phyloP scores from a whole-genome alignment of 2,797 vertebrate genomes.

The Choloepus didactylus region DNA sequence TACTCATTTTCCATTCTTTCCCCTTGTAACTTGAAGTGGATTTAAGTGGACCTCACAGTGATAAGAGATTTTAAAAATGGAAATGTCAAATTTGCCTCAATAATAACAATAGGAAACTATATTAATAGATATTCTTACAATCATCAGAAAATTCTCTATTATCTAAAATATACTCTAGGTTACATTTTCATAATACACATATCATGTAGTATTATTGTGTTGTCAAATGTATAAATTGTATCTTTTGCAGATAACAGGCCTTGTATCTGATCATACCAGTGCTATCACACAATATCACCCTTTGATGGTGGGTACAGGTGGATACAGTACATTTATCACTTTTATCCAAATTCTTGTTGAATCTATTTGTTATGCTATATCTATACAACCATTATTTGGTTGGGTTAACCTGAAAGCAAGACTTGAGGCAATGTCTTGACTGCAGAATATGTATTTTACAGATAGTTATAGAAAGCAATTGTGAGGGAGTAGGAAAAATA shows the following conservation, averaged over 20 bases:
- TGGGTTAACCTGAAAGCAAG: neutral
- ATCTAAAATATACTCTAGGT: neutral
- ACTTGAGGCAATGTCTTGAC: neutral
- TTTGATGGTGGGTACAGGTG: neutral
- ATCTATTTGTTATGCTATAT: neutral
- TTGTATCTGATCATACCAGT: neutral
- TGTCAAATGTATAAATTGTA: neutral
- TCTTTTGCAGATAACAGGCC: neutral
- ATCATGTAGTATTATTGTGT: neutral
- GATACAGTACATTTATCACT: neutral
- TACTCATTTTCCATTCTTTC: neutral
- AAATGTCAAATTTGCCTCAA: constrained; percentile 4
- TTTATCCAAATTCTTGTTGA: neutral
- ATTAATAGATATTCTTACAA: neutral
- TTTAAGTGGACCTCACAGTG: neutral
- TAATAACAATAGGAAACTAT: neutral
- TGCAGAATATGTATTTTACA: neutral
- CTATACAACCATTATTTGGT: neutral
- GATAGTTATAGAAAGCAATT: neutral
- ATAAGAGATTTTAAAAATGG: neutral
- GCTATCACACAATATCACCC: neutral
- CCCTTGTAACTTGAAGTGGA: constrained; percentile 10
- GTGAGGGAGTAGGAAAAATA: neutral
- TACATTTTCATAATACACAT: neutral
- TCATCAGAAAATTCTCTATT: neutral